Conservation (phyloP, 2,888 invertebrate species). For the Hymenopus coronatus region DNA sequence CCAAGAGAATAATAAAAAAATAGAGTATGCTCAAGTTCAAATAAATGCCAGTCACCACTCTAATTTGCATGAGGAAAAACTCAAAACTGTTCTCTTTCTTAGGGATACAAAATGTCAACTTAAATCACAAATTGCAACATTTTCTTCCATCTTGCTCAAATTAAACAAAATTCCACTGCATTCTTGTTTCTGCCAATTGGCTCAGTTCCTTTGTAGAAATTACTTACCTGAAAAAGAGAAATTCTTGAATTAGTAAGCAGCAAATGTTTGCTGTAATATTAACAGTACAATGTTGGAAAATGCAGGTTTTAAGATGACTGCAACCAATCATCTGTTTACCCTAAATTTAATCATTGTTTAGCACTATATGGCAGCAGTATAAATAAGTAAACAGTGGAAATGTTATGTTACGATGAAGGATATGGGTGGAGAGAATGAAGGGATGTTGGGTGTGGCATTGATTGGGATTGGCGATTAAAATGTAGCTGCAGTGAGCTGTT, state of each 20-base stretch:
- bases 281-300: no score
- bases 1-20: background rate
- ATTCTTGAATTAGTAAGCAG: background rate
- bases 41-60: background rate
- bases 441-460: no score
- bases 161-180: background rate
- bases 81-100: background rate
- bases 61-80: background rate
- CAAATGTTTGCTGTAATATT: no score
- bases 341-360: no score
- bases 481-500: no score
- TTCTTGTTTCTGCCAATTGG: slow-evolving; percentile 34
- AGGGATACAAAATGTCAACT: background rate
- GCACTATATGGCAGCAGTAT: no score
- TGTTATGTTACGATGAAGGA: no score
- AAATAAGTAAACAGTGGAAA: no score
- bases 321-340: no score
- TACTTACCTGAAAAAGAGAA: background rate
- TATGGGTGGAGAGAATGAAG: no score
- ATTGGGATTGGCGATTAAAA: no score
- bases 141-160: background rate
- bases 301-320: no score
- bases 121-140: background rate
- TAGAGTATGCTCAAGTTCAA: background rate
- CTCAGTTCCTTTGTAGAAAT: slow-evolving; percentile 35